Percentiles rank a stretch among this genome's conserved stretches.
phyloP scores from a whole-genome alignment of 2,797 vertebrate species.

The Tamandua tetradactyla region DNA sequence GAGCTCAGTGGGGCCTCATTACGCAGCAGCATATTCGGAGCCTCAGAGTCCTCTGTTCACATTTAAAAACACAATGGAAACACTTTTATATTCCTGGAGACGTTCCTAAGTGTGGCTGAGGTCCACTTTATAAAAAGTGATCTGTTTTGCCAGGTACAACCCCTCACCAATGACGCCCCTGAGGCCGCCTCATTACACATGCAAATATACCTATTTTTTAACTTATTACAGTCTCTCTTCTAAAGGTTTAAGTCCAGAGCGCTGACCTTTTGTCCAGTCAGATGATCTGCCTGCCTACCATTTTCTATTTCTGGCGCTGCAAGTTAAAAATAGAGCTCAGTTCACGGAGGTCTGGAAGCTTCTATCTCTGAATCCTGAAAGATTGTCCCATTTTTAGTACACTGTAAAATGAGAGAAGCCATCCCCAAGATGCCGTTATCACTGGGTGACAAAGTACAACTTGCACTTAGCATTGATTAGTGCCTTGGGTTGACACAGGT shows the following conservation, averaged over 20 bases:
- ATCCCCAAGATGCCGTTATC: background rate
- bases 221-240: constrained; percentile 61
- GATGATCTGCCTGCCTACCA: constrained; percentile 63
- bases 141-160: accelerated
- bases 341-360: constrained; percentile 74
- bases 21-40: background rate
- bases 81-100: background rate
- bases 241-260: constrained; percentile 62
- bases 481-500: accelerated
- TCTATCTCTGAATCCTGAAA: constrained; percentile 69
- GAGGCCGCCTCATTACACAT: background rate
- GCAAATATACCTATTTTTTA: constrained; percentile 46
- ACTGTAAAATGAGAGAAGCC: background rate
- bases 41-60: background rate
- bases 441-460: accelerated
- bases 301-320: constrained; percentile 82
- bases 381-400: constrained; percentile 62
- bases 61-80: background rate
- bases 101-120: background rate
- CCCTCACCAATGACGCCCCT: constrained; percentile 53
- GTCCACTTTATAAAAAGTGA: background rate
- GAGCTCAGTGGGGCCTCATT: background rate
- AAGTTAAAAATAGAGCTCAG: constrained; percentile 59
- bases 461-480: accelerated
- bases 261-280: constrained; percentile 68